A percentile compares a stretch with the other conserved stretches of the same genome.
Evolutionary conservation across 2,888 invertebrate genomes (phyloP).

Genomic region (Subacronicta megacephala): DNA sequence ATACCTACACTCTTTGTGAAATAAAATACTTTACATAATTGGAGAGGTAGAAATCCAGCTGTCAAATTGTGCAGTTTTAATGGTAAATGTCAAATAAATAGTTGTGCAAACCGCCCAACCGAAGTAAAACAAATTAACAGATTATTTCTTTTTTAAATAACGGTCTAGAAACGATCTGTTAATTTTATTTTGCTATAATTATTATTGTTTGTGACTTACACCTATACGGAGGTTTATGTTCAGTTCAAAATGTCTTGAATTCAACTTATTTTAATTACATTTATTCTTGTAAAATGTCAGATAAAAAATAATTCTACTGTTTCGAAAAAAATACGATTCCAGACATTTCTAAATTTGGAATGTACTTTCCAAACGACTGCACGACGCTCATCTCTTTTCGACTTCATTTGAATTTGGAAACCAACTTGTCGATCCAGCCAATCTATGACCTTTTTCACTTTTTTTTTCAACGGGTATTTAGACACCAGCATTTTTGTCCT

Average conservation of each 20-base stretch:
- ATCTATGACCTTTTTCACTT: slow-evolving; percentile 61
- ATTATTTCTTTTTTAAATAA: neutral
- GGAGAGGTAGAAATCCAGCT: too few relatives aligned
- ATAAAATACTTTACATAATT: too few relatives aligned
- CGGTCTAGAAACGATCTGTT: neutral
- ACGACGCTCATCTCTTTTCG: slow-evolving; percentile 46
- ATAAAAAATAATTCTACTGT: neutral
- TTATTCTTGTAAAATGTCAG: neutral
- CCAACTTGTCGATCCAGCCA: slow-evolving; percentile 22
- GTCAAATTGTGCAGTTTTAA: too few relatives aligned
- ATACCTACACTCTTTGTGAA: too few relatives aligned
- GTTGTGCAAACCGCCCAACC: neutral
- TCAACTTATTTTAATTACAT: neutral
- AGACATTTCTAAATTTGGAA: slow-evolving; percentile 34
- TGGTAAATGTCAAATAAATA: too few relatives aligned
- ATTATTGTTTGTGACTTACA: slow-evolving; percentile 1
- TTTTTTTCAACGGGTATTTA: slow-evolving; percentile 31
- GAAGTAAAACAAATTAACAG: slow-evolving; percentile 15
- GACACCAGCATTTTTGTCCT: slow-evolving; percentile 32
- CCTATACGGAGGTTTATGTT: slow-evolving; percentile 10
- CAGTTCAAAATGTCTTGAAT: slow-evolving; percentile 36
- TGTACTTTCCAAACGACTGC: slow-evolving; percentile 13
- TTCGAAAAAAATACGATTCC: slow-evolving; percentile 12
- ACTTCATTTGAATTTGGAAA: slow-evolving; percentile 22
- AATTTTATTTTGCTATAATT: slow-evolving; percentile 18